Percentiles rank a stretch among this genome's conserved stretches.
phyloP scores from a whole-genome alignment of 2,113 vertebrate species.

The Phalacrocorax carbo region DNA sequence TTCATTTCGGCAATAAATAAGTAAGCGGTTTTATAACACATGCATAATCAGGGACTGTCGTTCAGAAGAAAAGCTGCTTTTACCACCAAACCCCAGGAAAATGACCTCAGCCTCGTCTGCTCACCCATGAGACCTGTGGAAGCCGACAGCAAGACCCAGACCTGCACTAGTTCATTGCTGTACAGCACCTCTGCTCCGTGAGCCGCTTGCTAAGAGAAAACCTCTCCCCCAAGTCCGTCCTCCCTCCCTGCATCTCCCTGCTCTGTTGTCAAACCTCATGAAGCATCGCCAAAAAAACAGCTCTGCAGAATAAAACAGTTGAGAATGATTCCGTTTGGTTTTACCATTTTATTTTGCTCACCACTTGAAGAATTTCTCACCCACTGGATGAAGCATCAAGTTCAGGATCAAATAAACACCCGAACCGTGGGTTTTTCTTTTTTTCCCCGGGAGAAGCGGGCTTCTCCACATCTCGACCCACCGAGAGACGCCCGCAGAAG shows the following conservation, averaged over 20 bases:
- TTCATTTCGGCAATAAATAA: background rate
- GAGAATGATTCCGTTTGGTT: background rate
- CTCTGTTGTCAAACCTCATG: background rate
- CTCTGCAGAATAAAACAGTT: background rate
- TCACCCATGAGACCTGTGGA: background rate
- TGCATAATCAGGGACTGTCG: background rate
- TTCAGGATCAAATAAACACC: background rate
- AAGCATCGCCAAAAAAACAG: background rate
- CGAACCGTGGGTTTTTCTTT: background rate
- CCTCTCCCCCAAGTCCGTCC: background rate
- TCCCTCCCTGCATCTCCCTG: background rate
- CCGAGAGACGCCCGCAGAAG: background rate
- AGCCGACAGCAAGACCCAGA: background rate
- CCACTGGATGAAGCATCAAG: background rate
- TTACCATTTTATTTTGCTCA: background rate
- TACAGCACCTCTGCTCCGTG: background rate
- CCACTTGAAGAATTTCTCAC: background rate
- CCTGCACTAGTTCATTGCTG: fast-evolving
- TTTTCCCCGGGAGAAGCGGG: background rate
- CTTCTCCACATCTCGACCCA: background rate
- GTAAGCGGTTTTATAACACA: background rate
- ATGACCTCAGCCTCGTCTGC: background rate
- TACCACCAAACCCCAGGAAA: background rate
- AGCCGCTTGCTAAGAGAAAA: background rate
- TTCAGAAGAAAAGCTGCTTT: background rate